Evolutionary conservation across 2,113 vertebrate genomes (phyloP).

Genomic region (Athene noctua): DNA sequence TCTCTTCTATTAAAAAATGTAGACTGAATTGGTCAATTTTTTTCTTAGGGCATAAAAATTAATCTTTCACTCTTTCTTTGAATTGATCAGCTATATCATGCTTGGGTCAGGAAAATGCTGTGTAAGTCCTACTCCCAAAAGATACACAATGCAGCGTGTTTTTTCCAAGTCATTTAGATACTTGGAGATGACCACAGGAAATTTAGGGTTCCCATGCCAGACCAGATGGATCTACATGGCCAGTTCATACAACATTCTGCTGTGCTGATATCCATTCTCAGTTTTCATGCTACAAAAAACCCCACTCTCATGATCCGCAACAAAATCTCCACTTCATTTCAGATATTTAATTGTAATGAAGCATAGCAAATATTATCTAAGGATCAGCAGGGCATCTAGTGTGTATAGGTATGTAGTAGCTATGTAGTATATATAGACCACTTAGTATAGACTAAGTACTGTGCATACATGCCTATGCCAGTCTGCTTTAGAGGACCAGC

Average conservation of each 20-base stretch:
- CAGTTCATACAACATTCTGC: neutral
- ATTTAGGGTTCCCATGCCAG: neutral
- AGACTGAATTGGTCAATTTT: neutral
- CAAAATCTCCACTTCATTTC: neutral
- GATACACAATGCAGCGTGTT: accelerated
- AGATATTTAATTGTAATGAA: neutral
- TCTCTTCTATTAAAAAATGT: neutral
- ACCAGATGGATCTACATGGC: neutral
- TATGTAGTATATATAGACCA: accelerated
- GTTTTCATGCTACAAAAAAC: neutral
- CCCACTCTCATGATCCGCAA: neutral
- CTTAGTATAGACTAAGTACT: neutral
- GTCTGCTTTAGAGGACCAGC: neutral
- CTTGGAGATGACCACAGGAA: neutral
- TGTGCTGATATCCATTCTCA: neutral
- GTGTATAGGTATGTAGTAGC: neutral
- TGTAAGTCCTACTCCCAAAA: neutral
- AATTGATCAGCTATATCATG: neutral
- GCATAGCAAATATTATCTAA: neutral
- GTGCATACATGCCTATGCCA: neutral
- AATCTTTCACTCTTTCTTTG: neutral
- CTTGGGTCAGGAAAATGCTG: neutral
- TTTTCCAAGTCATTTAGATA: neutral
- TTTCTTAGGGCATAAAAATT: neutral
- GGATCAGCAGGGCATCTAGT: neutral